Evolutionary conservation across 2,888 invertebrate species (phyloP).

Genomic region (Pristionchus japonicus): DNA sequence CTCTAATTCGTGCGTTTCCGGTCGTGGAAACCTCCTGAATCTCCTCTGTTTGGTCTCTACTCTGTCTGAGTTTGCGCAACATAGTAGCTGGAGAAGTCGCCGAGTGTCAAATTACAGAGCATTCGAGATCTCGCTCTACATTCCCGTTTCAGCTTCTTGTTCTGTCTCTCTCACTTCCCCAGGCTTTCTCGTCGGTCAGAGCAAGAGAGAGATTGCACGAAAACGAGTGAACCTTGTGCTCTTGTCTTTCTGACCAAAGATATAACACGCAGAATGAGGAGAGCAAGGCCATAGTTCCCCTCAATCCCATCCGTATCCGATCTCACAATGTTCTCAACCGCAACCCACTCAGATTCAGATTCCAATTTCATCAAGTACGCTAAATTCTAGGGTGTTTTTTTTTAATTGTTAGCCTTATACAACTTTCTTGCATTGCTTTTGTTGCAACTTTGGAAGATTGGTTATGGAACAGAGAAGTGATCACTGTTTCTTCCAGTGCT

Average conservation of each 20-base stretch:
- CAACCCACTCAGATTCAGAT: not conserved
- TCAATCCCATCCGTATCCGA: not conserved
- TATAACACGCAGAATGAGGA: not conserved
- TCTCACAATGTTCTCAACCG: not conserved
- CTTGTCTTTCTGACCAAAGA: not conserved
- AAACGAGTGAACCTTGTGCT: not conserved
- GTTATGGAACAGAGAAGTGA: no score
- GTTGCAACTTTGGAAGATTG: no score
- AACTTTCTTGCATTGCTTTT: no score
- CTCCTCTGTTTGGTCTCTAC: not conserved
- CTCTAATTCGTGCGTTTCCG: not conserved
- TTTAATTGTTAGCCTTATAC: no score
- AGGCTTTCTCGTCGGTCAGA: not conserved
- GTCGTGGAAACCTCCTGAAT: not conserved
- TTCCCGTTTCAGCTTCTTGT: no score
- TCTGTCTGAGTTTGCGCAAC: slow-evolving; percentile 2
- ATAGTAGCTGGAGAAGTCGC: not conserved
- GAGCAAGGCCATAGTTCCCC: not conserved
- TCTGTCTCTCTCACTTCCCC: not conserved
- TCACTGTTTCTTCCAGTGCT: no score
- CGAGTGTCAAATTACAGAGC: not conserved
- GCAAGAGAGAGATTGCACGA: not conserved
- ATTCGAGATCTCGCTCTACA: not conserved
- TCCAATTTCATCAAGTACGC: not conserved
- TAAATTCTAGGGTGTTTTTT: no score